Percentiles rank a stretch among this genome's conserved stretches.
Evolutionary conservation across 2,797 vertebrate genomes (phyloP).

Genomic region (Notolepis coatsorum): DNA sequence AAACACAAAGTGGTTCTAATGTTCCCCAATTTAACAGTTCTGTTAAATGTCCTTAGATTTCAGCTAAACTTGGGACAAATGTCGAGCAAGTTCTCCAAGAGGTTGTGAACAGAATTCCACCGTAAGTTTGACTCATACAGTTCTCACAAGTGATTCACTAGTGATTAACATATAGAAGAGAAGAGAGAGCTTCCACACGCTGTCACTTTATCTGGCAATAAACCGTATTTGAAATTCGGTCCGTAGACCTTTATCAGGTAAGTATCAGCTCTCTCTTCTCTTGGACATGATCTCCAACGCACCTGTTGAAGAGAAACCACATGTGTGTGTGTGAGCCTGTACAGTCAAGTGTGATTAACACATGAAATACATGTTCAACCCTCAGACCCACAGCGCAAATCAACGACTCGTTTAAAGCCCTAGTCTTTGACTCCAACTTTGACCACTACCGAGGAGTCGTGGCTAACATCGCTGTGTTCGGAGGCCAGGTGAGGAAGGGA

Average conservation of each 20-base stretch:
- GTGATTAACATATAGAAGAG: no score
- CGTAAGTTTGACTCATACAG: conserved; percentile 80
- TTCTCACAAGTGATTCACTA: no score
- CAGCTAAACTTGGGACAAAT: conserved; percentile 95
- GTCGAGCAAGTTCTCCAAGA: conserved; percentile 89
- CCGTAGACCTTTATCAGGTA: no score
- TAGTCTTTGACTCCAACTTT: conserved; percentile 96
- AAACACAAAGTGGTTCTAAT: no score
- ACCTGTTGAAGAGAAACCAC: background rate
- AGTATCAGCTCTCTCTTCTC: no score
- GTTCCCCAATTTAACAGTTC: background rate
- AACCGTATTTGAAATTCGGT: no score
- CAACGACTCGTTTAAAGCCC: conserved; percentile 87
- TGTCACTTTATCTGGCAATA: no score
- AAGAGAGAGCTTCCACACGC: no score
- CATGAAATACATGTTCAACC: background rate
- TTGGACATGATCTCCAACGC: background rate
- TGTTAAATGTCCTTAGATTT: conserved; percentile 81
- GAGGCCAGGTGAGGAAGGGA: conserved; percentile 89
- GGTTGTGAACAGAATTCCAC: conserved; percentile 89
- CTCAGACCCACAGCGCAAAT: conserved; percentile 81
- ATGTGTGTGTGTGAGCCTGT: background rate
- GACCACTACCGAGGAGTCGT: conserved; percentile 95
- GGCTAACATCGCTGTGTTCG: conserved; percentile 90
- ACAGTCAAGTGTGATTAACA: background rate